Percentiles rank a stretch among this genome's conserved stretches.
Evolutionary conservation across 1,140 invertebrate genomes (phyloP).

Genomic region (Chrysoperla carnea): DNA sequence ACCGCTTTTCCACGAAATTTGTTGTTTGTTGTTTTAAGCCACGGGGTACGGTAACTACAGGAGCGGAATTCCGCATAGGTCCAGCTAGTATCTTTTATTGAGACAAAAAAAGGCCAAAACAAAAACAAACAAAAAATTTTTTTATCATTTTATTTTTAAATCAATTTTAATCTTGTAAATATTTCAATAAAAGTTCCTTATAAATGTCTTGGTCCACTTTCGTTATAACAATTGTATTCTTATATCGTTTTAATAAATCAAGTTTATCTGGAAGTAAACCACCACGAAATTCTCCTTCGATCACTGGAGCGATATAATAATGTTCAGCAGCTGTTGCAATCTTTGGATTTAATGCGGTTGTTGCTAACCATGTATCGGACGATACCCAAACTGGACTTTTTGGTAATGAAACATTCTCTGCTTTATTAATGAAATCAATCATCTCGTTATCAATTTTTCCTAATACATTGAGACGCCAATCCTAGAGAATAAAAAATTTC

Average conservation of each 20-base stretch:
- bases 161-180: too few relatives aligned
- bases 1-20: too few relatives aligned
- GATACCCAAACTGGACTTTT: neutral
- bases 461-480: neutral
- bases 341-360: neutral
- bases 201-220: too few relatives aligned
- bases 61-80: too few relatives aligned
- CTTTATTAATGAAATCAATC: neutral
- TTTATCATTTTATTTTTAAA: too few relatives aligned
- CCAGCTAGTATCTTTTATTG: too few relatives aligned
- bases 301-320: neutral
- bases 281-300: neutral
- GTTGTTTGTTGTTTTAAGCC: too few relatives aligned
- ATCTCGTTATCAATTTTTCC: neutral
- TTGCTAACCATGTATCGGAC: neutral
- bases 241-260: neutral
- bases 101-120: too few relatives aligned
- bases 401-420: neutral
- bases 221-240: neutral
- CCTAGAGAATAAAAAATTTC: neutral
- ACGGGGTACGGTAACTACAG: too few relatives aligned
- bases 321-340: neutral
- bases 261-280: neutral
- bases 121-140: too few relatives aligned
- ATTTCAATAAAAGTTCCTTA: too few relatives aligned